Evolutionary conservation across 2,888 invertebrate genomes (phyloP).

Genomic region (Tetropium fuscum): DNA sequence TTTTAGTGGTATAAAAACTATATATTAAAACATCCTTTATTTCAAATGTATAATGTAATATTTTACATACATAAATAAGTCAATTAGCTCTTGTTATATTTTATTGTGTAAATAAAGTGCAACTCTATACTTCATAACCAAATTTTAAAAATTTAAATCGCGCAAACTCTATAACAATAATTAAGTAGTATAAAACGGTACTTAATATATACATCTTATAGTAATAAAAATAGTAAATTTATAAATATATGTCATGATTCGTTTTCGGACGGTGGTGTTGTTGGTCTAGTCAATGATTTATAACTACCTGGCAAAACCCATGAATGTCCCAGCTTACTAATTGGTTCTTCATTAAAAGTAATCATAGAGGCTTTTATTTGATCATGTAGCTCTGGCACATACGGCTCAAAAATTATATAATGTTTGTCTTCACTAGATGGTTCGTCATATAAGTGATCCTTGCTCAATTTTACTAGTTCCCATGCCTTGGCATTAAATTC

Average conservation of each 20-base stretch:
- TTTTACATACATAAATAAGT: no score
- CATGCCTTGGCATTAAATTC: slow-evolving; percentile 78
- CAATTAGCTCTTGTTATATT: no score
- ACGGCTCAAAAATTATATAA: slow-evolving; percentile 82
- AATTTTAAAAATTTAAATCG: background rate
- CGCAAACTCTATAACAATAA: slow-evolving; percentile 19
- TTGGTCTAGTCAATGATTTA: slow-evolving; percentile 80
- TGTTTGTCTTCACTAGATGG: slow-evolving; percentile 85
- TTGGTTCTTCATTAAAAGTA: slow-evolving; percentile 61
- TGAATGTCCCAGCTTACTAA: slow-evolving; percentile 73
- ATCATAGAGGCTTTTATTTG: slow-evolving; percentile 73
- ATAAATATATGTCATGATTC: slow-evolving; percentile 45
- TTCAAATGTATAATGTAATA: no score
- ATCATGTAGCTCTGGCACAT: slow-evolving; percentile 80
- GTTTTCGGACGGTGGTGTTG: slow-evolving; percentile 58
- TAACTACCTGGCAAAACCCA: slow-evolving; percentile 89
- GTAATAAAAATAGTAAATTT: slow-evolving; percentile 10
- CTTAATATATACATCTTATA: slow-evolving; percentile 12
- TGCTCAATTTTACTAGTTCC: slow-evolving; percentile 77
- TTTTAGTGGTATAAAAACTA: no score
- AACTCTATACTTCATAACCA: background rate
- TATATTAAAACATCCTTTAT: no score
- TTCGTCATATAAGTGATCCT: slow-evolving; percentile 81
- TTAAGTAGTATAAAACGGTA: slow-evolving; percentile 12
- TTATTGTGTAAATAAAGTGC: no score